Evolutionary conservation across 2,113 vertebrate species (phyloP).

Genomic region (Pitta sordida): DNA sequence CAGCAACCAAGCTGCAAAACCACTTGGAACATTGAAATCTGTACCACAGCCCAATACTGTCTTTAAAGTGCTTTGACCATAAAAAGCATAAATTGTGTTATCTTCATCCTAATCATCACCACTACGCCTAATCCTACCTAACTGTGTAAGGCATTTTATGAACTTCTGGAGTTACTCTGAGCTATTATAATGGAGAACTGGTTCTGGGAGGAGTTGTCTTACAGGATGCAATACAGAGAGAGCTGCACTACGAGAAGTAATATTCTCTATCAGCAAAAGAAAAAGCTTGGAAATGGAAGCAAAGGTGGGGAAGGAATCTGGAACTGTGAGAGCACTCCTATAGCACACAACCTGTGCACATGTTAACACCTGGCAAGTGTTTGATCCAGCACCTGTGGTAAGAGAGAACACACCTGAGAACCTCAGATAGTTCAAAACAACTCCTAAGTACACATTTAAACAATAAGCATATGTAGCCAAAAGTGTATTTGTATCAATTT

Average conservation of each 20-base stretch:
- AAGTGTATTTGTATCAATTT: background rate
- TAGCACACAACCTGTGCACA: fast-evolving
- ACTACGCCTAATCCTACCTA: background rate
- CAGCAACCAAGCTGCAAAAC: background rate
- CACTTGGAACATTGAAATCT: background rate
- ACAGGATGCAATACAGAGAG: background rate
- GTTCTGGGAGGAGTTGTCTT: background rate
- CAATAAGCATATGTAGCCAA: fast-evolving
- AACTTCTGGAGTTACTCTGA: background rate
- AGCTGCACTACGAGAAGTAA: background rate
- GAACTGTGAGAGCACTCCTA: background rate
- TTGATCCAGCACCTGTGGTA: background rate
- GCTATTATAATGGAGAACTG: background rate
- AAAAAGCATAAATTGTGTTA: background rate
- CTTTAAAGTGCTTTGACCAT: background rate
- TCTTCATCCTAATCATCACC: background rate
- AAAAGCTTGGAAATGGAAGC: background rate
- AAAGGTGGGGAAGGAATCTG: background rate
- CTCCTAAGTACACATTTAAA: background rate
- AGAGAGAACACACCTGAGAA: background rate
- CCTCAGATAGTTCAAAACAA: background rate
- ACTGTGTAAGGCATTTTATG: background rate
- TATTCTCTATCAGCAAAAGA: background rate
- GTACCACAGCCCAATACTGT: background rate
- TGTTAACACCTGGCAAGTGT: background rate